Base-by-base conservation (phyloP, 2,888 invertebrate species). In the Rapana venosa region DNA sequence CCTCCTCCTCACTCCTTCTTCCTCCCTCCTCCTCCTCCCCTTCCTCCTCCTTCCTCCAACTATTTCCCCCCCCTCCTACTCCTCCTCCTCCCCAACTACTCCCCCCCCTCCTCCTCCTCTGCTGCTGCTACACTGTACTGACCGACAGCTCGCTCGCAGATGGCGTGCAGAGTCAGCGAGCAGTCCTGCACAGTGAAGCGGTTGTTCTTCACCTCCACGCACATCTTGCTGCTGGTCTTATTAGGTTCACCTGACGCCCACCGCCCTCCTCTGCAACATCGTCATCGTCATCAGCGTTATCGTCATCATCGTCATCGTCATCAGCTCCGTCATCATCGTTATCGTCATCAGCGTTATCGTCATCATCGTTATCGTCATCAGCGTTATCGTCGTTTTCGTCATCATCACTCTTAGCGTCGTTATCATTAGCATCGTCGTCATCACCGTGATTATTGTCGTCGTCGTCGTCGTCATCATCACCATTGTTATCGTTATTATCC, bases 131-230 rank as follows among this genome's bases (percentile, higher is more conserved):
- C 47, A 35, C 32, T 35, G 0, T 8, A 79, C 85, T 58, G 30
- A 85, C 85, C 85, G 2, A 85, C 1, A 15, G 85, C 30, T 17
- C 85, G 56, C 17, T 85, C 85, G 15, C 85, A 85, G 85, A 85
- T 58, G 32, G n/a, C 58, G 61, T 85, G 85, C n/a, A 36, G 30
- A 0, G 13, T 20, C n/a, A 5, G 35, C 13, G 85, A 30, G 58
- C 85, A 85, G 17, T n/a, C 15, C 5, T 85, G 30, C 4, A 85
- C 85, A 5, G 61, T 56, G 85, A 85, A 85, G 1, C 26, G 15
- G 58, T 17, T 30, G 85, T 85, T n/a, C 8, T 61, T 17, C 17
- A 58, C 17, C n/a, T 58, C 56, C 22, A 85, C 85, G 15, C 85
- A 85, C 85, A 58, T 56, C 15, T 85, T 30, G 85, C 13, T 85